Percentiles rank a stretch among this genome's conserved stretches.
Conservation (phyloP, 2,113 vertebrate species). For the Ia io region DNA sequence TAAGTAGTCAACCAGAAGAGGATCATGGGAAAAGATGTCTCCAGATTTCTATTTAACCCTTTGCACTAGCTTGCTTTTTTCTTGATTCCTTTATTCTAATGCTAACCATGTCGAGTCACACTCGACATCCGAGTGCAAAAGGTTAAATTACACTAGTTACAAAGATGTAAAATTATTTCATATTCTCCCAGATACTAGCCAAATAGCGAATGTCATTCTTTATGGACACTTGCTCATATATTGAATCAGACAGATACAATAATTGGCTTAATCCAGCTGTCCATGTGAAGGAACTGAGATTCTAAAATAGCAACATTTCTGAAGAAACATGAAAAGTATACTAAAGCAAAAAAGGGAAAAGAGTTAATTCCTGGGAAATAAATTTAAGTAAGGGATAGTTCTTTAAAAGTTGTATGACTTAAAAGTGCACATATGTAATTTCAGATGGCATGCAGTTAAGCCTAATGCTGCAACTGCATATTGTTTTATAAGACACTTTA, state of each 20-base stretch:
- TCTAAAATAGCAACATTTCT: neutral
- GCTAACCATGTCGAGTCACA: too few species aligned
- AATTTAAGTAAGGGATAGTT: neutral
- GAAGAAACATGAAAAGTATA: constrained; percentile 8
- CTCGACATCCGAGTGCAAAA: too few species aligned
- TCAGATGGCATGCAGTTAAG: neutral
- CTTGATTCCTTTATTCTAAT: too few species aligned
- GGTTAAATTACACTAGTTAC: neutral
- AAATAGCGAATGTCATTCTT: neutral
- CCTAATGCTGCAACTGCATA: neutral
- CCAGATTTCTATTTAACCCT: constrained; percentile 5
- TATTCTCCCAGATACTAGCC: neutral
- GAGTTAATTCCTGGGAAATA: neutral
- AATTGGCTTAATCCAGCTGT: neutral
- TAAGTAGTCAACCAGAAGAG: neutral
- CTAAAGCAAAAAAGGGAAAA: neutral
- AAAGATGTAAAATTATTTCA: neutral
- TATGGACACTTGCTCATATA: neutral
- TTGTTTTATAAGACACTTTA: neutral
- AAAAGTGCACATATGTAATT: neutral
- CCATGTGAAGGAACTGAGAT: neutral
- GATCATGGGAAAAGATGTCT: neutral
- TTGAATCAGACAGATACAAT: neutral
- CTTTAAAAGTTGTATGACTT: neutral
- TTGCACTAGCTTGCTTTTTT: too few species aligned